A percentile compares a stretch with the other conserved stretches of the same genome.
Evolutionary conservation across 2,113 vertebrate species (phyloP).

Genomic region (Tricholaema leucomelas): DNA sequence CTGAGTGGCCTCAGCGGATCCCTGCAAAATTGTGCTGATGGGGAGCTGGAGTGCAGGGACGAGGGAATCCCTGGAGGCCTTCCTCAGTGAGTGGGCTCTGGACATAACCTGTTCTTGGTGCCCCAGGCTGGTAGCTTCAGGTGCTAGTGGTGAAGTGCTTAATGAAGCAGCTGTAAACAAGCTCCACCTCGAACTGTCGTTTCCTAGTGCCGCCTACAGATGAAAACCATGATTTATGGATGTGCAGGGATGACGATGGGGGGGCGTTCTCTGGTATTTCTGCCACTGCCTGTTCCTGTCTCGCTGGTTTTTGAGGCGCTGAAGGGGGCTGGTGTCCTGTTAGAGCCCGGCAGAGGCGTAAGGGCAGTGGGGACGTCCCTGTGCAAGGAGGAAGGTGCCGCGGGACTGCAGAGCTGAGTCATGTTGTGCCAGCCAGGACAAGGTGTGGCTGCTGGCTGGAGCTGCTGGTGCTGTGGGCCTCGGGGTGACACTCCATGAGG

Average conservation of each 20-base stretch:
- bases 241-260: background rate
- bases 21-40: accelerated
- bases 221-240: background rate
- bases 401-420: background rate
- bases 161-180: background rate
- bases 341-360: accelerated
- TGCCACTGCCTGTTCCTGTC: background rate
- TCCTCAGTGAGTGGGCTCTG: no score
- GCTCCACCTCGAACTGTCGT: background rate
- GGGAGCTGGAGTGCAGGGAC: background rate
- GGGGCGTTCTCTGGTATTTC: accelerated
- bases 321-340: background rate
- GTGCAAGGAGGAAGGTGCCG: background rate
- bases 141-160: background rate
- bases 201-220: background rate
- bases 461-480: background rate
- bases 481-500: accelerated
- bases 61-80: background rate
- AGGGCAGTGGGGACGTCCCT: accelerated
- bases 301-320: background rate
- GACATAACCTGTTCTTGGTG: accelerated
- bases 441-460: background rate
- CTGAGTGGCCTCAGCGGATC: background rate
- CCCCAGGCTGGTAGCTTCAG: accelerated
- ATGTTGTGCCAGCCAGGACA: background rate